These are phyloP conservation scores for Xanthia icteritia DNA, from an alignment of 2,888 invertebrate genomes.

Conservation along the genomic window DNA sequence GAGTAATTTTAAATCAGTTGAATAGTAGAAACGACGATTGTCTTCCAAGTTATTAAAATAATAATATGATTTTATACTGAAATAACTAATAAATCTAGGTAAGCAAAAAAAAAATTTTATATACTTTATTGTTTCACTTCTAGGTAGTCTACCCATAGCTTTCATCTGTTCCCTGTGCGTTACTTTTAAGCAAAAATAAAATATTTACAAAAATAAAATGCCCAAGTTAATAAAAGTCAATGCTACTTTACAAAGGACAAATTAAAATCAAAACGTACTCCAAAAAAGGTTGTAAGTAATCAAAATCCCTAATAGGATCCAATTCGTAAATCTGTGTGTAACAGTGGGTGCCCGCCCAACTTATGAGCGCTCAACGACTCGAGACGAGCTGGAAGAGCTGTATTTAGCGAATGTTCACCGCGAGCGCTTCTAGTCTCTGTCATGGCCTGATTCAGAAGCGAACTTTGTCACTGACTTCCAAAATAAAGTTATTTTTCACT, in stretches of 20 bases:
- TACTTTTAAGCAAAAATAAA: background rate
- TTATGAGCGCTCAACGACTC: constrained; percentile 62
- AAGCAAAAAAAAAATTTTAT: background rate
- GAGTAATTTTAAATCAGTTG: background rate
- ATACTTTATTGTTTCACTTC: background rate
- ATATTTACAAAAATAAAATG: background rate
- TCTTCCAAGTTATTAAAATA: background rate
- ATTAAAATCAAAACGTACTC: background rate
- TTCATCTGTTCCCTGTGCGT: background rate
- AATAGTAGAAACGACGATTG: background rate
- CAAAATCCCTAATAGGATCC: constrained; percentile 3
- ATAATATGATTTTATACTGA: background rate
- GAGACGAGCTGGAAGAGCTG: constrained; percentile 69
- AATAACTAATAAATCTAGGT: no score
- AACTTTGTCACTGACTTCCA: no score
- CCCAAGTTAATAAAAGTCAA: background rate
- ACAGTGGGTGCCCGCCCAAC: constrained; percentile 47
- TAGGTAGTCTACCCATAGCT: background rate
- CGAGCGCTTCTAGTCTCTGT: constrained; percentile 58
- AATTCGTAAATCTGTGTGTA: constrained; percentile 45
- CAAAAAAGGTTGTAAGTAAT: background rate
- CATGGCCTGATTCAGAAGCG: constrained; percentile 64
- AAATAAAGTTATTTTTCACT: no score
- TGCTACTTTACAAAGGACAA: background rate
- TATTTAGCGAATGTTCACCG: constrained; percentile 80